Conservation (phyloP, 2,888 invertebrate genomes). For the Hirtodrosophila cameraria region DNA sequence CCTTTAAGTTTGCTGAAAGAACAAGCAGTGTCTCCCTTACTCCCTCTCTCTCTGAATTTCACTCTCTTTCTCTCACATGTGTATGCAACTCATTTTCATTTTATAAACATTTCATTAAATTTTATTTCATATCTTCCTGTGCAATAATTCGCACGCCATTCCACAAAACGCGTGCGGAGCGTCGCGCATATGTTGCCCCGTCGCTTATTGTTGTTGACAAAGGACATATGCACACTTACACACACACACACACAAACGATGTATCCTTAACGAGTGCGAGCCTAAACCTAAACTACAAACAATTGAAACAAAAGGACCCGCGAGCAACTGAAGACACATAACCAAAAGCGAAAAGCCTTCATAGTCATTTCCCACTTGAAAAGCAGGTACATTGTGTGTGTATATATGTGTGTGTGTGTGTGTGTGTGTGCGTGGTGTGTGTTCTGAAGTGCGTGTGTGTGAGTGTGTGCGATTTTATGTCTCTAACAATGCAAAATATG, state of each 20-base stretch:
- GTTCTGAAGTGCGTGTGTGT: conserved; percentile 34
- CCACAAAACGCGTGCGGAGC: conserved; percentile 75
- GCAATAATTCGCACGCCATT: conserved; percentile 79
- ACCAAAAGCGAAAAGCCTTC: conserved; percentile 34
- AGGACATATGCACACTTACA: conserved; percentile 50
- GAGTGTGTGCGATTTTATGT: conserved; percentile 62
- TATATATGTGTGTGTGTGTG: conserved; percentile 21
- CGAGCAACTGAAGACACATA: conserved; percentile 47
- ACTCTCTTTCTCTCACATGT: not conserved
- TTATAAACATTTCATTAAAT: conserved; percentile 79
- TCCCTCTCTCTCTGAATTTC: not conserved
- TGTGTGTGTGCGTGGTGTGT: conserved; percentile 34
- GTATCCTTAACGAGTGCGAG: conserved; percentile 71
- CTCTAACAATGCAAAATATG: conserved; percentile 73
- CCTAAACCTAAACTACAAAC: conserved; percentile 74
- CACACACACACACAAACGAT: conserved; percentile 15
- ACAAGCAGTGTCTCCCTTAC: not conserved
- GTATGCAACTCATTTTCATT: conserved; percentile 66
- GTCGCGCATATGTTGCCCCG: conserved; percentile 62
- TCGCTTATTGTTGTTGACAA: conserved; percentile 61
- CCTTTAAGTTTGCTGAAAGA: conserved; percentile 2
- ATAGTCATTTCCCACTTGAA: not conserved
- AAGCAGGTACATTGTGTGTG: conserved; percentile 25
- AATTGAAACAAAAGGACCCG: conserved; percentile 71
- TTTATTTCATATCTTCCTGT: conserved; percentile 80